Conservation (phyloP, 2,797 vertebrate species). For the Anniella stebbinsi region DNA sequence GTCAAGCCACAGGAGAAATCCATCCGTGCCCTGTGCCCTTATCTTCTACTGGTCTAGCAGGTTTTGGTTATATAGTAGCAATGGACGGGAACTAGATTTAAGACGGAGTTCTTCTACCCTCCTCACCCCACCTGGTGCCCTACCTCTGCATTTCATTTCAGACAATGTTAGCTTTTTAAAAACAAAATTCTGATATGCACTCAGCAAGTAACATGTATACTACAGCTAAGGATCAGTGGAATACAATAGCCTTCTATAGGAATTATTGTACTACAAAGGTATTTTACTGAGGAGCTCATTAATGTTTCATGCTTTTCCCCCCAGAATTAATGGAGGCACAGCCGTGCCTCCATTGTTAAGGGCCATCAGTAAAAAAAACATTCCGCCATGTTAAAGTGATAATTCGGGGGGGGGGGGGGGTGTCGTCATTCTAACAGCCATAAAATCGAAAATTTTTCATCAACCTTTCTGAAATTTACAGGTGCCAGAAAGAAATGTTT, state of each 20-base stretch:
- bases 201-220: not conserved
- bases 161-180: constrained; percentile 1
- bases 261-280: constrained; percentile 11
- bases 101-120: not conserved
- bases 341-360: too few relatives aligned
- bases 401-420: too few relatives aligned
- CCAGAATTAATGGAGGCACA: too few relatives aligned
- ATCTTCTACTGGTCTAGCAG: not conserved
- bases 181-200: not conserved
- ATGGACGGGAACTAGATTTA: not conserved
- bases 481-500: too few relatives aligned
- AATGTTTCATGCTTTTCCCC: constrained; percentile 13
- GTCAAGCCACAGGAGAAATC: too few relatives aligned
- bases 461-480: too few relatives aligned
- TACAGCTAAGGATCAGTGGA: not conserved
- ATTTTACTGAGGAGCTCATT: not conserved
- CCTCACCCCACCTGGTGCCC: not conserved
- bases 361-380: too few relatives aligned
- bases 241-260: constrained; percentile 3
- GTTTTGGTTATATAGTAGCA: not conserved
- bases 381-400: too few relatives aligned
- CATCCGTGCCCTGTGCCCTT: too few relatives aligned
- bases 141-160: constrained; percentile 6
- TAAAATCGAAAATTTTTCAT: too few relatives aligned
- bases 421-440: too few relatives aligned